A percentile compares a stretch with the other conserved stretches of the same genome.
These are phyloP conservation scores for Philonicus albiceps DNA, from an alignment of 2,888 invertebrate species.

Conservation along the genomic window DNA sequence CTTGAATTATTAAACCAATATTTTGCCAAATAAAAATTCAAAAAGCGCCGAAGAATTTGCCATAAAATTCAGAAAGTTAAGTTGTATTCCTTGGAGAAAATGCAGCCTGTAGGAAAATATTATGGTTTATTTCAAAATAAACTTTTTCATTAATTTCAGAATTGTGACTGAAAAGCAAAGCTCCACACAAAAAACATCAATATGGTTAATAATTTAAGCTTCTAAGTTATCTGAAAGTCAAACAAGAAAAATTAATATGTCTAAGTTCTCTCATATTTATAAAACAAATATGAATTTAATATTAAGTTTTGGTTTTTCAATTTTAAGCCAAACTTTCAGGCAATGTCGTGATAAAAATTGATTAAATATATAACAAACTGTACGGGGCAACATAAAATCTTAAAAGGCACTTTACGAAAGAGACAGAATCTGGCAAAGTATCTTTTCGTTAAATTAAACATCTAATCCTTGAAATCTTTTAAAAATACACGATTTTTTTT, in stretches of 20 bases:
- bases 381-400: neutral
- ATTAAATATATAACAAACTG: neutral
- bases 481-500: neutral
- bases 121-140: too few relatives aligned
- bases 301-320: neutral
- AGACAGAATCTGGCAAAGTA: neutral
- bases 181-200: too few relatives aligned
- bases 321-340: neutral
- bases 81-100: too few relatives aligned
- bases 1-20: too few relatives aligned
- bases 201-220: neutral
- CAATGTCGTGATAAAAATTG: neutral
- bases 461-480: neutral
- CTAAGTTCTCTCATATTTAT: neutral
- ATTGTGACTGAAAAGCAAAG: too few relatives aligned
- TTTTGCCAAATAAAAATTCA: too few relatives aligned
- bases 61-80: too few relatives aligned
- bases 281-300: neutral
- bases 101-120: too few relatives aligned
- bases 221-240: neutral
- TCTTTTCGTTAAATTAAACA: neutral
- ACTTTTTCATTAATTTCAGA: too few relatives aligned
- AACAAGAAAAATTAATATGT: neutral
- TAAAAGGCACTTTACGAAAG: neutral
- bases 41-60: too few relatives aligned